Base-by-base conservation (phyloP, 2,888 invertebrate species). In the Cantharis nigra region DNA sequence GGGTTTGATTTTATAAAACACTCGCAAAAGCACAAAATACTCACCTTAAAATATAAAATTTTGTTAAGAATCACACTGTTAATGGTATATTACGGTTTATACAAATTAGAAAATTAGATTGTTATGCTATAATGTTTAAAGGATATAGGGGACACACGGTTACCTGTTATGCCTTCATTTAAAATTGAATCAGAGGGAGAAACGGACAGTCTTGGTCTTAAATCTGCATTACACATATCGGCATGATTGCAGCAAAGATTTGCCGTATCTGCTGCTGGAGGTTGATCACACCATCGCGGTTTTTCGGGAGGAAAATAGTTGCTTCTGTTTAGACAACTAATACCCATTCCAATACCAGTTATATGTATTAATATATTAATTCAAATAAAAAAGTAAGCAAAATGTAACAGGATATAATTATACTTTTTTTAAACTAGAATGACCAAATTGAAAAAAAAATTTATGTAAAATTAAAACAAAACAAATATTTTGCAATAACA, bases 261-360 rank as follows among this genome's bases (percentile, higher is more conserved):
- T 84, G 85, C 87, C 81, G 79, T 71, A 77, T 79, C 77, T 76
- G 85, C 82, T 81, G 87, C 87, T 81, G 87, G 87, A 83, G 85
- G 87, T 81, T 83, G 84, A 80, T 84, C 86, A 88, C 92, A 92
- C 88, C 85, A 87, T 81, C 86, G 85, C 70, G 92, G 90, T 83
- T 89, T 87, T 87, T 92, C 93, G 84, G 92, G 92, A 83, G 93
- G 93, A 85, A 92, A 91, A 91, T 86, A 88, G 63, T 85, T 77
- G 80, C 80, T 83, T 84, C 84, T 85, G 85, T 87, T 81, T 82
- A 88, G 84, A 85, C 89, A 89, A 79, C 88, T 87, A 78, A 72
- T 62, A 67, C 71, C 70, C 78, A 78, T 70, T 77, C 69, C 74
- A 74, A 72, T 77, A 74, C 71, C 64, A 77, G 77, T 77, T 77